A percentile compares a stretch with the other conserved stretches of the same genome.
phyloP scores from a whole-genome alignment of 2,888 invertebrate genomes.

The Philhelius pedissequus region DNA sequence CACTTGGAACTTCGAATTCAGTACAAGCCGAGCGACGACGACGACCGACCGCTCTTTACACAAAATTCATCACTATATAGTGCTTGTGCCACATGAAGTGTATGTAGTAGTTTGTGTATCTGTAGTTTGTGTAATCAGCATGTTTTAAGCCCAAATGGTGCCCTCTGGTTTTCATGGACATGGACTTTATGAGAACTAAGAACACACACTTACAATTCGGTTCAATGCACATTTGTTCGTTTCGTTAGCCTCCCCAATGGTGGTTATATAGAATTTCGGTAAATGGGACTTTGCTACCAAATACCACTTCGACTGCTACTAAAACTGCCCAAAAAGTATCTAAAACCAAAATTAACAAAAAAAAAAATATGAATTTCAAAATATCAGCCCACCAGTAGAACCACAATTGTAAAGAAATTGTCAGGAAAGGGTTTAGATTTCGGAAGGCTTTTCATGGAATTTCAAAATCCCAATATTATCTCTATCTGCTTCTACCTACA shows the following conservation, averaged over 20 bases:
- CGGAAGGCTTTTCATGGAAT: background rate
- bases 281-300: background rate
- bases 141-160: constrained; percentile 55
- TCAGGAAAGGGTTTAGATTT: background rate
- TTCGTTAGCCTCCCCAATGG: constrained; percentile 7
- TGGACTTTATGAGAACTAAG: constrained; percentile 22
- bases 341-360: background rate
- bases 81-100: background rate
- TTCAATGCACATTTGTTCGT: constrained; percentile 40
- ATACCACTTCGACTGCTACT: background rate
- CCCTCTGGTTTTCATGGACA: constrained; percentile 29
- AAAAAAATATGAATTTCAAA: constrained; percentile 8
- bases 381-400: background rate
- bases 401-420: constrained; percentile 42
- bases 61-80: background rate
- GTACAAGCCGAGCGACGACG: too few species aligned
- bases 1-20: constrained; percentile 51
- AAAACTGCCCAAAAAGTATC: background rate
- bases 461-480: background rate
- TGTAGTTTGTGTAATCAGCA: constrained; percentile 42
- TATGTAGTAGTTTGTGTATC: background rate
- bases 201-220: constrained; percentile 4
- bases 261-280: constrained; percentile 19
- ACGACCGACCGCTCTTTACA: background rate
- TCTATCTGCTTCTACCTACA: too few species aligned